These are phyloP conservation scores for Ptilodon capucinus DNA, from an alignment of 2,888 invertebrate genomes.

Conservation along the genomic window DNA sequence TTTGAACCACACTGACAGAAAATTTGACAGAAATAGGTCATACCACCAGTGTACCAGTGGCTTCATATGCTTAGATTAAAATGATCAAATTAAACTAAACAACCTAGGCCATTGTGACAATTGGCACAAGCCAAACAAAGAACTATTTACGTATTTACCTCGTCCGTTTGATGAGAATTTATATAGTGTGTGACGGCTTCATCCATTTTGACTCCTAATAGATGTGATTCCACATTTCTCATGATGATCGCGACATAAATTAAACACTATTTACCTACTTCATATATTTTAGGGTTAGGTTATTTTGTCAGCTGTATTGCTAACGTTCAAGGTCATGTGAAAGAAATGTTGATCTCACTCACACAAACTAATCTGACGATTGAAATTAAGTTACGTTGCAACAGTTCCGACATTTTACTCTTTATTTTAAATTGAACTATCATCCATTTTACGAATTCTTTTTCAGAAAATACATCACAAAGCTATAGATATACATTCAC, in stretches of 20 bases:
- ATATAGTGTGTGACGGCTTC: constrained; percentile 75
- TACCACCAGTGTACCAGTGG: too few species aligned
- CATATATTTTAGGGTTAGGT: constrained; percentile 32
- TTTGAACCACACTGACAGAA: background rate
- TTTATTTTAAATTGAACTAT: too few species aligned
- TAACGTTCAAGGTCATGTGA: constrained; percentile 40
- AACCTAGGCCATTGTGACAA: too few species aligned
- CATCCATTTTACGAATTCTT: too few species aligned
- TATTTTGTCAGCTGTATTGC: constrained; percentile 44
- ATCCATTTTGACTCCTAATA: constrained; percentile 67
- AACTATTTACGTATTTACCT: constrained; percentile 41
- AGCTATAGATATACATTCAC: too few species aligned
- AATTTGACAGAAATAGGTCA: background rate
- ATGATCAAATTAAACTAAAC: too few species aligned
- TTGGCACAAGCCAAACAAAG: background rate
- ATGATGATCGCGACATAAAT: constrained; percentile 33
- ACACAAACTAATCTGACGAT: constrained; percentile 6
- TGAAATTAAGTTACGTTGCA: background rate
- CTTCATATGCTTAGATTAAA: too few species aligned
- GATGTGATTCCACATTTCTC: constrained; percentile 61
- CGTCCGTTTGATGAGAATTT: constrained; percentile 63
- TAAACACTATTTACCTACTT: constrained; percentile 3
- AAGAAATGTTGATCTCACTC: constrained; percentile 14
- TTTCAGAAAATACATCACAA: too few species aligned
- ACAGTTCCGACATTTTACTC: too few species aligned